Conservation (phyloP, 1,140 invertebrate species). For the Trinorchestia longiramus region DNA sequence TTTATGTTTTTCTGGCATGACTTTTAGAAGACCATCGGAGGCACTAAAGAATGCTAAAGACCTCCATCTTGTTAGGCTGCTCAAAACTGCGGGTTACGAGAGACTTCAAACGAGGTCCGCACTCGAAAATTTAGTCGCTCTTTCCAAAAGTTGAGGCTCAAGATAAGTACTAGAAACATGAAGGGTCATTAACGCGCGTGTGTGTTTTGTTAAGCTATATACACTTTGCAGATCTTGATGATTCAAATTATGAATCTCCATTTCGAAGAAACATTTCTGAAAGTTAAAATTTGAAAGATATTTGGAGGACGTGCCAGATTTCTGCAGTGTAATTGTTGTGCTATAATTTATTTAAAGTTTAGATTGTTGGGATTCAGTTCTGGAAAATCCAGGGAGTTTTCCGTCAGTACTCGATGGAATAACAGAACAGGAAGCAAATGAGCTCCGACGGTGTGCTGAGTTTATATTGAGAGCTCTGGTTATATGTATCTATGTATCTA, state of each 20-base stretch:
- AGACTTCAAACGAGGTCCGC: neutral
- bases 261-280: neutral
- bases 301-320: too few species aligned
- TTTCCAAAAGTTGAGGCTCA: neutral
- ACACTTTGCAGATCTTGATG: neutral
- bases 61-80: neutral
- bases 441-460: too few species aligned
- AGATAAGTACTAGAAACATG: neutral
- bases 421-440: too few species aligned
- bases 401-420: too few species aligned
- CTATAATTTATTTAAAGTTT: too few species aligned
- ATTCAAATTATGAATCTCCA: neutral
- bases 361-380: too few species aligned
- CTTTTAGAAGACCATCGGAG: neutral
- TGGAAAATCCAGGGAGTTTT: too few species aligned
- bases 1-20: neutral
- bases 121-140: neutral
- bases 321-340: too few species aligned
- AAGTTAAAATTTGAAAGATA: neutral
- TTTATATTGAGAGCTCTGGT: too few species aligned
- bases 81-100: neutral
- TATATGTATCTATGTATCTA: too few species aligned
- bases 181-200: neutral
- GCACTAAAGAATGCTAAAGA: neutral
- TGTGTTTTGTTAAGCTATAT: neutral